Base-by-base conservation (phyloP, 2,888 invertebrate species). In the Eristalis pertinax region DNA sequence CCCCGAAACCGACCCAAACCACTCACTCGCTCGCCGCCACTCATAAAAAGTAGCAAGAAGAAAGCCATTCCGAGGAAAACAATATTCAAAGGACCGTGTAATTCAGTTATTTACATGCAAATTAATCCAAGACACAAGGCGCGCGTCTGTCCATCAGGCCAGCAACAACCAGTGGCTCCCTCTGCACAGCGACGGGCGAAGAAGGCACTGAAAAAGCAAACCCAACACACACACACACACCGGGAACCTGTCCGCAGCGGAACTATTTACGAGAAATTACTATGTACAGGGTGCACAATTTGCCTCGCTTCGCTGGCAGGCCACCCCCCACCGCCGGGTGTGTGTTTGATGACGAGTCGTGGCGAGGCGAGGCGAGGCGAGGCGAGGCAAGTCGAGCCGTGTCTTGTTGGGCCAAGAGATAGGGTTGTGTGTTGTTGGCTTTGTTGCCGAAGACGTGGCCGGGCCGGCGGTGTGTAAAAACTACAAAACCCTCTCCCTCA, bases 101-200 rank as follows among this genome's bases (percentile, higher is more conserved):
- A 87, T 87, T 87, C 87, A 87, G 87, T 87, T 87, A 87, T 87
- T 87, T 87, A 87, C 79, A 87, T 87, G 87, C 83, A 87, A 87
- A 87, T 87, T 87, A 84, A 87, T 87, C 87, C 87, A 87, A 87
- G 82, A 86, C 75, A 72, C 74, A 72, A 76, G 78, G 68, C 87
- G 62, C 70, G 79, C 76, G 75, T 76, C 79, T 84, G 87, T 87
- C 87, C 87, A 80, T 87, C 83, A 87, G 83, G 67, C 70, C 38
- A 58, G 58, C 26, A n/a, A 4, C 41, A 7, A 38, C 38, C 15
- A 35, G 65, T 68, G 22, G 67, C 82, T 60, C 76, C 76, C 70
- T 72, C 65, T 82, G 19, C 26, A 77, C 41, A 43, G 50, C 15
- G 26, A 43, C 26, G 29, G 32, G 5, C 32, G 32, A 69, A 69